phyloP scores from a whole-genome alignment of 2,797 vertebrate genomes.

The Molothrus aeneus region DNA sequence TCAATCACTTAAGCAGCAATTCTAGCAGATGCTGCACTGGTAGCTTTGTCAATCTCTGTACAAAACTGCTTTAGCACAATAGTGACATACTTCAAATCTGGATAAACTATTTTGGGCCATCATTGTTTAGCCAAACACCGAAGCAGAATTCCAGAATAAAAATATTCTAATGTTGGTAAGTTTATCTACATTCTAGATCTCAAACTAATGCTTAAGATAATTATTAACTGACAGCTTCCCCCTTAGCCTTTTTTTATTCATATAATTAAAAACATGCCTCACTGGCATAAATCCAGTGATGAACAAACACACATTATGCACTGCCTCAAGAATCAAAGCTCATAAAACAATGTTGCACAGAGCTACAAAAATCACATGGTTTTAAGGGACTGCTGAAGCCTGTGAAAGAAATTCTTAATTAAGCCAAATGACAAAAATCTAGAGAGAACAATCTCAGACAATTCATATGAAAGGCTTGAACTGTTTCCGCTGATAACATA shows the following conservation, averaged over 20 bases:
- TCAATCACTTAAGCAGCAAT: not conserved
- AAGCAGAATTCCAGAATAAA: constrained; percentile 38
- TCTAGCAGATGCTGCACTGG: not conserved
- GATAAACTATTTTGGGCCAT: constrained; percentile 28
- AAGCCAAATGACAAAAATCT: not conserved
- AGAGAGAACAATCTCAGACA: not conserved
- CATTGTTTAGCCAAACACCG: not conserved
- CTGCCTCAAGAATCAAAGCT: constrained; percentile 61
- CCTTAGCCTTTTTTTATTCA: constrained; percentile 49
- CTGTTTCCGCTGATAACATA: not conserved
- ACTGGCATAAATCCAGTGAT: constrained; percentile 50
- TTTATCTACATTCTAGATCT: constrained; percentile 61
- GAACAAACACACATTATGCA: constrained; percentile 68
- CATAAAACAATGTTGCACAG: constrained; percentile 50
- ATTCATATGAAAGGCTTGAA: not conserved
- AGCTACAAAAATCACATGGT: constrained; percentile 49
- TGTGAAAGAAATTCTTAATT: constrained; percentile 32
- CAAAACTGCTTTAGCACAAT: not conserved
- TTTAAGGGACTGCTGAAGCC: constrained; percentile 15
- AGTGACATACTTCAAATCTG: not conserved
- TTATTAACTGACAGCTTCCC: constrained; percentile 63
- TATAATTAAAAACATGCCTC: constrained; percentile 68
- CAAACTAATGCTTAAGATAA: constrained; percentile 61
- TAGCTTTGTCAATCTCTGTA: not conserved
- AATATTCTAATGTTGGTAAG: constrained; percentile 16